Conservation (phyloP, 2,113 vertebrate genomes). For the Catagonus wagneri region DNA sequence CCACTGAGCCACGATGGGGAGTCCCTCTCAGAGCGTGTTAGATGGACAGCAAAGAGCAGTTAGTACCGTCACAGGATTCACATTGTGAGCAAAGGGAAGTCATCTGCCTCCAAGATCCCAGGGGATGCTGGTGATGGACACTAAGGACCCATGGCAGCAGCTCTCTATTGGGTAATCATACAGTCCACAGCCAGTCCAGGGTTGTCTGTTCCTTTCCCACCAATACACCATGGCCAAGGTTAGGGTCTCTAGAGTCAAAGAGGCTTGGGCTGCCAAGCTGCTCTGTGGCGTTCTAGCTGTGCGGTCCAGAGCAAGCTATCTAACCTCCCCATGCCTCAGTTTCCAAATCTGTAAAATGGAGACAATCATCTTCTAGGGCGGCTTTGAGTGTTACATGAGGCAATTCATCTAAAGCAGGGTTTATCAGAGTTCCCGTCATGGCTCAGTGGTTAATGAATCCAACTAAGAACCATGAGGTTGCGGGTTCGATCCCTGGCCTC, state of each 20-base stretch:
- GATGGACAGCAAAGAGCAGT: background rate
- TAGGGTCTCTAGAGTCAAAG: background rate
- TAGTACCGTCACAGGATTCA: background rate
- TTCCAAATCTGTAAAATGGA: constrained; percentile 27
- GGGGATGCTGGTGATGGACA: background rate
- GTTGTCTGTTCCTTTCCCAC: background rate
- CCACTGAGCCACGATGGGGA: no score
- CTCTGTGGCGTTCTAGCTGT: background rate
- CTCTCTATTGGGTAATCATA: background rate
- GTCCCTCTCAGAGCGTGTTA: background rate
- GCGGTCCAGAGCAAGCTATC: background rate
- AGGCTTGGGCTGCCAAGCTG: background rate
- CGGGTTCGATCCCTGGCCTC: no score
- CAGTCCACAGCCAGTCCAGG: background rate
- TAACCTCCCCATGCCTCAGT: background rate
- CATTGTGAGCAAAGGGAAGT: background rate
- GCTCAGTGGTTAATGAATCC: no score
- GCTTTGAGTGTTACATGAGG: background rate
- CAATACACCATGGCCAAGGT: background rate
- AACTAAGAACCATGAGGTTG: no score
- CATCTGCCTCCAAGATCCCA: background rate
- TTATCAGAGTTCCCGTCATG: background rate
- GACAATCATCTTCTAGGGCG: background rate
- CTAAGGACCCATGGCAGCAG: background rate
- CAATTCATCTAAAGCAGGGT: background rate